A percentile compares a stretch with the other conserved stretches of the same genome.
phyloP scores from a whole-genome alignment of 2,888 invertebrate genomes.

The Keiferia lycopersicella region DNA sequence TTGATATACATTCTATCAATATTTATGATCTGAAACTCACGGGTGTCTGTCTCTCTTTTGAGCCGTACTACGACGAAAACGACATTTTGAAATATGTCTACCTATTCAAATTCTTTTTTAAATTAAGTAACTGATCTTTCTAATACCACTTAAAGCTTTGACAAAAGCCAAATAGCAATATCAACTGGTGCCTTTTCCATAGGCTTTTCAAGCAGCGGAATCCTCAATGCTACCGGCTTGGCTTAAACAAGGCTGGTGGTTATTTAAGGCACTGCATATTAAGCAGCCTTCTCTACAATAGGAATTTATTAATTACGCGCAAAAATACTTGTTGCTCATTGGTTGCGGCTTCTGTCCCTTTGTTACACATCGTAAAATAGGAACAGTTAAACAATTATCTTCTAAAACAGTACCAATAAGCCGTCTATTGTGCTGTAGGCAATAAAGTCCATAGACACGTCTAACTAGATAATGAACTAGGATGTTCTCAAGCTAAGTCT shows the following conservation, averaged over 20 bases:
- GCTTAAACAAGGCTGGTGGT: not conserved
- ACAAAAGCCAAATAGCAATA: not conserved
- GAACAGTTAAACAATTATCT: conserved; percentile 27
- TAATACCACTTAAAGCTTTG: no score
- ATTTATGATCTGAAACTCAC: no score
- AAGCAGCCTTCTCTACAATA: conserved; percentile 1
- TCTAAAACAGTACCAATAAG: conserved; percentile 23
- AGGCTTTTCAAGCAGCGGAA: not conserved
- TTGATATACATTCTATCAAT: no score
- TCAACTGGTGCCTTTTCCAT: no score
- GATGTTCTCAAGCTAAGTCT: conserved; percentile 45
- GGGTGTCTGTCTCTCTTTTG: no score
- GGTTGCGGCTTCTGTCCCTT: not conserved
- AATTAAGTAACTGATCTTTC: no score
- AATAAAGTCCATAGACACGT: conserved; percentile 29
- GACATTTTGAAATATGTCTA: no score
- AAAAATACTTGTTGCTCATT: conserved; percentile 4
- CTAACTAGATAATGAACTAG: conserved; percentile 59
- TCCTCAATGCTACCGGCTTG: not conserved
- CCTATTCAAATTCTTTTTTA: no score
- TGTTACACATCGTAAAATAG: conserved; percentile 17
- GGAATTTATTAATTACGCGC: conserved; percentile 8
- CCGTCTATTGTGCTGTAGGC: conserved; percentile 24
- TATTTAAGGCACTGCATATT: conserved; percentile 10
- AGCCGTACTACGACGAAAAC: no score